Evolutionary conservation across 2,888 invertebrate species (phyloP).

Genomic region (Strigamia crassipes): DNA sequence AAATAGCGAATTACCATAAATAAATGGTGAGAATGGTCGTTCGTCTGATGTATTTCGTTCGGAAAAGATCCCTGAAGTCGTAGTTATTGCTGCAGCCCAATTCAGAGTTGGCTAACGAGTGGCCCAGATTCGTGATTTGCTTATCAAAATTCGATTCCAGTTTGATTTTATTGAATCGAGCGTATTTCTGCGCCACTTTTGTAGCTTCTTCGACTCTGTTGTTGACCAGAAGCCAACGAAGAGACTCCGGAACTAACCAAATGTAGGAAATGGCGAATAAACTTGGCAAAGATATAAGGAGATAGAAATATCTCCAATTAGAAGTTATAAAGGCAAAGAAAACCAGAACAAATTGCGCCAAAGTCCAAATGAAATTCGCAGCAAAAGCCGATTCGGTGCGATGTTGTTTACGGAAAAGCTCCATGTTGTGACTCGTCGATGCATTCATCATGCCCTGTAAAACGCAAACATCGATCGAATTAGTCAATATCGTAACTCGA

Average conservation of each 20-base stretch:
- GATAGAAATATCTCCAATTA: slow-evolving; percentile 39
- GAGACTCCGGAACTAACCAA: slow-evolving; percentile 48
- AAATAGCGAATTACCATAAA: slow-evolving; percentile 20
- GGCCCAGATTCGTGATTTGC: slow-evolving; percentile 1
- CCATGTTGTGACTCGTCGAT: background rate
- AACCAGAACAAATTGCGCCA: slow-evolving; percentile 14
- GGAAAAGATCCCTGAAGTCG: slow-evolving; percentile 46
- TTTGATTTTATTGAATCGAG: slow-evolving; percentile 9
- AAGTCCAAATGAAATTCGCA: slow-evolving; percentile 13
- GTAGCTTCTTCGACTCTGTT: slow-evolving; percentile 19
- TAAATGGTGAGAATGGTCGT: slow-evolving; percentile 34
- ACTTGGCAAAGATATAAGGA: slow-evolving; percentile 26
- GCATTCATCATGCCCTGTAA: slow-evolving; percentile 44
- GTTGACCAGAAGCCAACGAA: slow-evolving; percentile 46
- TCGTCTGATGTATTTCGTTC: slow-evolving; percentile 35
- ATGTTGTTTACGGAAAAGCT: slow-evolving; percentile 16
- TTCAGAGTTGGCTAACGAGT: background rate
- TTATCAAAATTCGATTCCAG: slow-evolving; percentile 21
- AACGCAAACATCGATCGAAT: background rate
- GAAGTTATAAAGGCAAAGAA: background rate
- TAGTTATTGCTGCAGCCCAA: background rate
- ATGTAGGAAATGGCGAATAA: slow-evolving; percentile 15
- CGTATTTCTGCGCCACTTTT: background rate
- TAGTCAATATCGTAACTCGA: background rate
- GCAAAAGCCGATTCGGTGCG: slow-evolving; percentile 7